Evolutionary conservation across 2,888 invertebrate genomes (phyloP).

Genomic region (Physocephala rufipes): DNA sequence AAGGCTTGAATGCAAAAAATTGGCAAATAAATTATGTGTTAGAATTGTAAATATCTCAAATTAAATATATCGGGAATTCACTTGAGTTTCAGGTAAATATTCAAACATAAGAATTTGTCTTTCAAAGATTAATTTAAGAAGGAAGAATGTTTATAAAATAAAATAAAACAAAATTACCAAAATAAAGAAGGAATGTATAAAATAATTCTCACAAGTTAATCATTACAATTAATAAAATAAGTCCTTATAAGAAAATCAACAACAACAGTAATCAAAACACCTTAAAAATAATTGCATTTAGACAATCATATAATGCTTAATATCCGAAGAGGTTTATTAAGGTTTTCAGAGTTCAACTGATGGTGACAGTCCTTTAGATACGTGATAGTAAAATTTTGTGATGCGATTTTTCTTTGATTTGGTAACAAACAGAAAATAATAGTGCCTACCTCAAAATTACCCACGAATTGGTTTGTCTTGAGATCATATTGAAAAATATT

Average conservation of each 20-base stretch:
- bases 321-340: background rate
- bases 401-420: slow-evolving; percentile 39
- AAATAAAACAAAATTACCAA: background rate
- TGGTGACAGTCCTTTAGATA: slow-evolving; percentile 41
- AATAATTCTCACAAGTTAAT: too few species aligned
- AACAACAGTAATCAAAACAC: slow-evolving; percentile 29
- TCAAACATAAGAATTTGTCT: too few species aligned
- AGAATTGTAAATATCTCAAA: too few species aligned
- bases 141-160: background rate
- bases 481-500: slow-evolving; percentile 37
- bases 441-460: slow-evolving; percentile 66
- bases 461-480: slow-evolving; percentile 66
- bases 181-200: too few species aligned
- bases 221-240: background rate
- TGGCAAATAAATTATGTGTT: too few species aligned
- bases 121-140: too few species aligned
- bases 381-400: too few species aligned
- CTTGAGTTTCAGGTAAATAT: too few species aligned
- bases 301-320: background rate
- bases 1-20: too few species aligned
- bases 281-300: background rate
- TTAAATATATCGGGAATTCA: too few species aligned
- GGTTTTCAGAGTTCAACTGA: slow-evolving; percentile 15
- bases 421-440: slow-evolving; percentile 35
- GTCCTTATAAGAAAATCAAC: background rate